phyloP scores from a whole-genome alignment of 2,888 invertebrate species.

The Desoria tigrina region DNA sequence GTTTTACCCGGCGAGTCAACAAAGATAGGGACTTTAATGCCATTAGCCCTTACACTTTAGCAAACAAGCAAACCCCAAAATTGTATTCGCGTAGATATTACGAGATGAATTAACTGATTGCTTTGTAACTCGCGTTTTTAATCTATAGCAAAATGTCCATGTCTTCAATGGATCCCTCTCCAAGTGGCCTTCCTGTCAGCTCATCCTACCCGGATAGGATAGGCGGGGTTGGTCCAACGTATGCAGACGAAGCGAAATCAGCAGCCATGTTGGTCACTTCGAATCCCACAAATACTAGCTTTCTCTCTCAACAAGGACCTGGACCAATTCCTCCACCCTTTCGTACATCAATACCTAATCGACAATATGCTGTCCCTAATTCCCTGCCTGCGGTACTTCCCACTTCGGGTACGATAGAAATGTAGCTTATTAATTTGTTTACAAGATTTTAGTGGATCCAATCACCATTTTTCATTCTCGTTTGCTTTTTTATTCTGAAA shows the following conservation, averaged over 20 bases:
- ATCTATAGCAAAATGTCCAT: constrained; percentile 41
- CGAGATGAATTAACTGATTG: too few relatives aligned
- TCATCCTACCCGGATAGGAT: constrained; percentile 42
- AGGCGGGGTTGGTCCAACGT: constrained; percentile 22
- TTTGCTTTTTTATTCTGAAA: too few relatives aligned
- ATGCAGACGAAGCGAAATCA: constrained; percentile 42
- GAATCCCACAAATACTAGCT: constrained; percentile 41
- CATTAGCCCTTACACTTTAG: too few relatives aligned
- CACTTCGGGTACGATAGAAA: constrained; percentile 43
- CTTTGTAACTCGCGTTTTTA: too few relatives aligned
- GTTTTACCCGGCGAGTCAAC: too few relatives aligned
- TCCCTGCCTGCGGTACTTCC: constrained; percentile 49
- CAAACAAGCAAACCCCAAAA: too few relatives aligned
- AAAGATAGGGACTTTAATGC: too few relatives aligned
- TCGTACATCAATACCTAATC: constrained; percentile 30
- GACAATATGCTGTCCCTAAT: constrained; percentile 50
- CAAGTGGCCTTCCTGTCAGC: constrained; percentile 49
- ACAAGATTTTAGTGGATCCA: too few relatives aligned
- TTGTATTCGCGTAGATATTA: too few relatives aligned
- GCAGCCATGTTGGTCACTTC: constrained; percentile 49
- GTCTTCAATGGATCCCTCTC: constrained; percentile 47
- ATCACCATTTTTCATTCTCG: too few relatives aligned
- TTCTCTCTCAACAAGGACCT: constrained; percentile 26
- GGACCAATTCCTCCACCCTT: constrained; percentile 45
- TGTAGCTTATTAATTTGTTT: too few relatives aligned